phyloP scores from a whole-genome alignment of 2,888 invertebrate species.

The Orthosia gracilis region DNA sequence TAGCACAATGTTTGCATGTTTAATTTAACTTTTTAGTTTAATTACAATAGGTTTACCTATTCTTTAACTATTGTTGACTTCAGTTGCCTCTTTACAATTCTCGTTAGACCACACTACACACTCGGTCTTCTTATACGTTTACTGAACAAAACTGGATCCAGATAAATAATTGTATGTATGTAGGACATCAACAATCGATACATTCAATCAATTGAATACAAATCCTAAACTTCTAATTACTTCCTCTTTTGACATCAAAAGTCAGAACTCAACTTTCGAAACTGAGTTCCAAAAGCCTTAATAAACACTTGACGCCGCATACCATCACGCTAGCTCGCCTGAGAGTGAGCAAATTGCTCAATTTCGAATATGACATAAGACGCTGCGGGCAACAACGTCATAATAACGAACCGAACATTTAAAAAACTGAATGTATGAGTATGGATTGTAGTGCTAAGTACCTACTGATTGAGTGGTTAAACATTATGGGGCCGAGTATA shows the following conservation, averaged over 20 bases:
- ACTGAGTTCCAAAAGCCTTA: constrained; percentile 40
- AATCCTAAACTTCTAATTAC: constrained; percentile 6
- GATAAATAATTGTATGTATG: constrained; percentile 15
- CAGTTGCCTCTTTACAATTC: neutral
- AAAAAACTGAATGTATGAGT: constrained; percentile 12
- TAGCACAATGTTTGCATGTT: constrained; percentile 9
- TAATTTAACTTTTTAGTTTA: constrained; percentile 22
- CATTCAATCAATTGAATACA: constrained; percentile 25
- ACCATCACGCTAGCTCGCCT: constrained; percentile 42
- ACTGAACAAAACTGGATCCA: too few species aligned
- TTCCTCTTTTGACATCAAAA: constrained; percentile 16
- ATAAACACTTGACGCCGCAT: constrained; percentile 37
- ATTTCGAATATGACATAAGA: constrained; percentile 59
- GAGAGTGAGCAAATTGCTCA: constrained; percentile 50
- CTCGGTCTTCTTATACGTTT: neutral
- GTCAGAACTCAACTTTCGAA: constrained; percentile 47
- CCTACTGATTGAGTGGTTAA: neutral
- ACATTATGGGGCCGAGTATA: constrained; percentile 6
- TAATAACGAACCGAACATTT: constrained; percentile 20
- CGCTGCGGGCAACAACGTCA: constrained; percentile 4
- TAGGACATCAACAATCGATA: constrained; percentile 16
- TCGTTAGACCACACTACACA: neutral
- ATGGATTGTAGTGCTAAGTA: neutral
- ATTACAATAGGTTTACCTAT: neutral
- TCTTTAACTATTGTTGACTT: neutral